Evolutionary conservation across 92 coral and sea anemone species (phyloP), one percentile per base, ranked within the genome.

Genomic region (Actinostola sp.): DNA sequence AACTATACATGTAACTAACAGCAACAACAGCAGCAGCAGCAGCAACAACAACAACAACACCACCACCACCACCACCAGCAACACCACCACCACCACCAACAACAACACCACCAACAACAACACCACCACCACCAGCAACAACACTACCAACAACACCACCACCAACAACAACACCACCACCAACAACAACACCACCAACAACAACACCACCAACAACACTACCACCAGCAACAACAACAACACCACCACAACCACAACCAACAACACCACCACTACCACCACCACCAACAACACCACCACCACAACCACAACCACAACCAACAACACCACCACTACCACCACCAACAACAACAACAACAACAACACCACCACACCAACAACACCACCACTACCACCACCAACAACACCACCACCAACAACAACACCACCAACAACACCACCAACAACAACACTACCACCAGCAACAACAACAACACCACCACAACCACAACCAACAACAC

Each of bases 261-360:
- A 3, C 21, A 48, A 13, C 5, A 48, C 54, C 54, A 48, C 54
- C 54, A 48, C 21, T 23, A 14, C 2, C n/a, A n/a, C n/a, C n/a
- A n/a, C n/a, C n/a, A n/a, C n/a, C n/a, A n/a, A n/a, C n/a, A n/a
- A n/a, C 7, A 39, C 14, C 44, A 39, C 14, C 44, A 39, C n/a
- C n/a, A 39, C 14, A 7, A 39, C 44, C 14, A 13, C 54, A 48
- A 13, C 54, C 13, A 13, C 54, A 48, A 13, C 54, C n/a, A 48
- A 13, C 54, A 48, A 13, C 54, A 48, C 54, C 54, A 48, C 54
- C 54, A 48, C 54, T 23, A 48, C 19, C 54, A 48, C 3, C 54
- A 48, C 3, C 54, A 3, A 13, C 16, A 48, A 13, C 54, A 17
- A 4, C 54, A 48, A n/a, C 54, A 48, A 13, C 8, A 48, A 13